Evolutionary conservation across 2,797 vertebrate genomes (phyloP), one percentile per base, ranked within the genome.

Genomic region (Periparus ater): DNA sequence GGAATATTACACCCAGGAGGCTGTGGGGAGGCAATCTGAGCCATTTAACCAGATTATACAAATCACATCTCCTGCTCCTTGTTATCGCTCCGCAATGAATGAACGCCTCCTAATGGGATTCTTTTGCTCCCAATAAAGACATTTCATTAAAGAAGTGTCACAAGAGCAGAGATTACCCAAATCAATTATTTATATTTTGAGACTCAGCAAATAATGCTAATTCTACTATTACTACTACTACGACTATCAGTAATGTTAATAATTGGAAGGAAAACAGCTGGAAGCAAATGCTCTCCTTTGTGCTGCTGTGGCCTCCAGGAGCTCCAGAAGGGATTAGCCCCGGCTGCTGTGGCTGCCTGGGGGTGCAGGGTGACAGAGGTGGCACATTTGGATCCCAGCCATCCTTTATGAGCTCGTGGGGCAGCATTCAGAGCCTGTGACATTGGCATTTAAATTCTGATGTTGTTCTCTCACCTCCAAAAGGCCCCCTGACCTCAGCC

Each of bases 111-210:
- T 97, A 97, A 97, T 95, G 92, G 97, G 96, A 97, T 97, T 94
- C 91, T 91, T 96, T 79, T 96, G 89, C 96, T 97, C 94, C 91
- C 97, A 97, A 97, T 92, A 85, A 97, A 98, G 97, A 97, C 96
- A 96, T 98, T 98, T 98, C 97, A 97, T 97, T 97, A 98, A 96
- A 85, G 96, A 97, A 97, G 93, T 97, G 97, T 97, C 97, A 97
- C 85, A 96, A 48, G 71, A 96, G 97, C 93, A 95, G 95, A 96
- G 96, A 97, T 98, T 97, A 97, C 91, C 86, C 78, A 97, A 97
- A 97, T 97, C 96, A 97, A 97, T 97, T 98, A 98, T 98, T 97
- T 97, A 97, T 97, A 95, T 96, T 96, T 95, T 63, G 85, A 94
- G 94, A 96, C 91, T 97, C 93, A 92, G 97, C 96, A 98, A 98